Base-by-base conservation (phyloP, 2,113 vertebrate genomes). In the Onychorhynchus coronatus region DNA sequence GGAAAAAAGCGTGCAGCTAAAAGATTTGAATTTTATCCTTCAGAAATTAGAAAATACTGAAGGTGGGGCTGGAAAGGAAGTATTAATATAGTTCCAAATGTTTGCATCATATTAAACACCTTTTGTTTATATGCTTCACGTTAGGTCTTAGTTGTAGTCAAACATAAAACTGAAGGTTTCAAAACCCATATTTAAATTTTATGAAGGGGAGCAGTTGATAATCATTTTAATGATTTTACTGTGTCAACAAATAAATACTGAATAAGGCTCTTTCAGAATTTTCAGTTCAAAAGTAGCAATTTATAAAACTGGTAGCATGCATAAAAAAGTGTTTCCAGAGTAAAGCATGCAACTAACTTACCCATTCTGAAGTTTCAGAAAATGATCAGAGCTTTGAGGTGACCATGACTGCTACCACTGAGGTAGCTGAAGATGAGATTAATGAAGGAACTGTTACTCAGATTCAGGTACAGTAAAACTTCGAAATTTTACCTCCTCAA, bases 331-430 rank as follows among this genome's bases (percentile, higher is more conserved):
- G 53, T 49, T 93, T 53, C 75, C 24, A 24, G 77, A 50, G 20
- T 95, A 19, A 96, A 50, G 19, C 70, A 4, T 49, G n/a, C 28
- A n/a, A 93, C 78, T 93, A 66, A 93, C 28, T 61, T 55, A 16
- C 3, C 11, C 59, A 28, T 93, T 95, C 88, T 97, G n/a, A 96
- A 99, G 99, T 99, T 98, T 98, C 99, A 89, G 99, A 99, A 96
- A 98, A 98, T 92, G 98, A 99, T 67, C 99, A 99, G 93, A 99
- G 99, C 97, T 99, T 99, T 92, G 99, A 99, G 99, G 99, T 99
- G 98, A 99, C 99, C 61, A 99, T 99, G 99, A 99, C 99, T 28
- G 98, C 99, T 52, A 98, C 98, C 70, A 98, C 99, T n/a, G 98
- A 99, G 86, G 98, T 99, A 65, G 98, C 98, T 47, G 99, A 99